A percentile compares a stretch with the other conserved stretches of the same genome.
phyloP scores from a whole-genome alignment of 2,888 invertebrate genomes.

The Drosophila prolongata region DNA sequence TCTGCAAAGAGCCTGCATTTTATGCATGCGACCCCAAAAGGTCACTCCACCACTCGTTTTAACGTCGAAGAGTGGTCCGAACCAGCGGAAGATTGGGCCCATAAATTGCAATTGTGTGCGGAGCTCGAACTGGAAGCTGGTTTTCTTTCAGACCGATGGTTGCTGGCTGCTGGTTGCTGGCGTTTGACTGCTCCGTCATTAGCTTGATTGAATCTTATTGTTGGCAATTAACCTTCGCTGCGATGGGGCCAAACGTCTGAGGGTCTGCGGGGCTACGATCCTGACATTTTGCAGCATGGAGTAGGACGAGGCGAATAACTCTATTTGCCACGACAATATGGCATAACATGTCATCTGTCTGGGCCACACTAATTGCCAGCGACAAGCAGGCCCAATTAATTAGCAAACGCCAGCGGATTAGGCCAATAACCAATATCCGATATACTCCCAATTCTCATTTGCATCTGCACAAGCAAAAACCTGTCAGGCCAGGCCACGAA shows the following conservation, averaged over 20 bases:
- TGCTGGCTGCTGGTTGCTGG: constrained; percentile 32
- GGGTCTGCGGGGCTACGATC: constrained; percentile 24
- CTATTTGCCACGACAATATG: constrained; percentile 64
- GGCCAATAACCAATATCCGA: constrained; percentile 23
- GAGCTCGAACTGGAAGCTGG: constrained; percentile 33
- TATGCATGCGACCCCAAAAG: constrained; percentile 73
- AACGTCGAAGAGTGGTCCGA: constrained; percentile 10
- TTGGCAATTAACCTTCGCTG: constrained; percentile 76
- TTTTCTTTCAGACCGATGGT: constrained; percentile 32
- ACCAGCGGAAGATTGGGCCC: constrained; percentile 35
- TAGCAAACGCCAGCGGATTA: constrained; percentile 62
- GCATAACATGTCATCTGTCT: constrained; percentile 75
- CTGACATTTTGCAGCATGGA: constrained; percentile 32
- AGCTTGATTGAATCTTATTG: constrained; percentile 80
- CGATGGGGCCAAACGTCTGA: constrained; percentile 54
- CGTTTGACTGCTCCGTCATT: constrained; percentile 65
- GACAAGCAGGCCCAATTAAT: constrained; percentile 75
- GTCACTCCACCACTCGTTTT: constrained; percentile 41
- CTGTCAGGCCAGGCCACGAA: constrained; percentile 20
- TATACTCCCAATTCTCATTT: constrained; percentile 33
- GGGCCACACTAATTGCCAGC: constrained; percentile 69
- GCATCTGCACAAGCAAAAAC: constrained; percentile 32
- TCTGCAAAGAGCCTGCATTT: constrained; percentile 54
- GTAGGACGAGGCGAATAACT: constrained; percentile 61
- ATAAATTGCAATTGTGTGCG: constrained; percentile 72